Evolutionary conservation across 2,113 vertebrate genomes (phyloP).

Genomic region (Xiphias gladius): DNA sequence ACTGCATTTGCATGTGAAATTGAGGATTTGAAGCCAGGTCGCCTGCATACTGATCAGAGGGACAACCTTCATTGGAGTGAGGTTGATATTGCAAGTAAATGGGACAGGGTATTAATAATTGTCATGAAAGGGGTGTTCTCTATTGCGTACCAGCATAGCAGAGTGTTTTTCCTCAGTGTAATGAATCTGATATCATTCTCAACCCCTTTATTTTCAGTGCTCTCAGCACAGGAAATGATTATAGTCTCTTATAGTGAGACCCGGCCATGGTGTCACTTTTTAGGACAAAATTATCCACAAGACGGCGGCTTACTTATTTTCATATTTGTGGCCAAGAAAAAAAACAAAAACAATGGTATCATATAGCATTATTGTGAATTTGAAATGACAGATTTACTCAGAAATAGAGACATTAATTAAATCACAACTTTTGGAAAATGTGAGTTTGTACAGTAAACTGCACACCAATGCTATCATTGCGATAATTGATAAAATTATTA

Average conservation of each 20-base stretch:
- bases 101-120: conserved; percentile 69
- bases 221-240: conserved; percentile 60
- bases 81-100: conserved; percentile 77
- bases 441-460: too few species aligned
- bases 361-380: not conserved
- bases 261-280: conserved; percentile 34
- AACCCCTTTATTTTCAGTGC: conserved; percentile 20
- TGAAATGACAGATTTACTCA: too few species aligned
- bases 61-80: conserved; percentile 71
- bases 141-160: conserved; percentile 48
- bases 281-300: conserved; percentile 30
- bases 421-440: not conserved
- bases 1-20: conserved; percentile 85
- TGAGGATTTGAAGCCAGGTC: conserved; percentile 83
- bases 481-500: too few species aligned
- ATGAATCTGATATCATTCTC: conserved; percentile 71
- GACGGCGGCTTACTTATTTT: conserved; percentile 32
- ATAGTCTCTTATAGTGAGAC: conserved; percentile 40
- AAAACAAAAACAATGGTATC: not conserved
- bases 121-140: conserved; percentile 62
- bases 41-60: conserved; percentile 82
- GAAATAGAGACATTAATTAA: too few species aligned
- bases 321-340: not conserved
- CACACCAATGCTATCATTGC: too few species aligned
- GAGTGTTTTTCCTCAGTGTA: conserved; percentile 53